These are phyloP conservation scores for Coregonus ussuriensis DNA, from an alignment of 2,797 vertebrate genomes.

Conservation along the genomic window DNA sequence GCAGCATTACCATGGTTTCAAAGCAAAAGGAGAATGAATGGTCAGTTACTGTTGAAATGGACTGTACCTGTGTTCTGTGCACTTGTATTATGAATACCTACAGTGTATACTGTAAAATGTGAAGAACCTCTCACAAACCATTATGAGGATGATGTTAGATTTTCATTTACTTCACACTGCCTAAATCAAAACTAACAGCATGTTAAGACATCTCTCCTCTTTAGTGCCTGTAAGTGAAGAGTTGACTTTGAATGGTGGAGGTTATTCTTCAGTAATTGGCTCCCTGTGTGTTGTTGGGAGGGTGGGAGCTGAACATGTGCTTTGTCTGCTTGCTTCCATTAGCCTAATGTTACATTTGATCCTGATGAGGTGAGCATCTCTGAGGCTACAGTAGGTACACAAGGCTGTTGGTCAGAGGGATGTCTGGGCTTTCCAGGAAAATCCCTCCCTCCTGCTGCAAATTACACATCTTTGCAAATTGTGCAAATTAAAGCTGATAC, in stretches of 20 bases:
- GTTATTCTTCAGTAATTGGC: conserved; percentile 22
- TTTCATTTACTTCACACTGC: no score
- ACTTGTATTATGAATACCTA: background rate
- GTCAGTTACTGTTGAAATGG: background rate
- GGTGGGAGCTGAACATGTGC: conserved; percentile 24
- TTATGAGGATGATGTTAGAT: no score
- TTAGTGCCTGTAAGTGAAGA: background rate
- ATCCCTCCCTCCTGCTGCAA: background rate
- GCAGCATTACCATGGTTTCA: background rate
- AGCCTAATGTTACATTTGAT: conserved; percentile 35
- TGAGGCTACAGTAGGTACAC: background rate
- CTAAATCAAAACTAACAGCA: background rate
- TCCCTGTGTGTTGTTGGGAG: conserved; percentile 17
- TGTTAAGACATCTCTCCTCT: background rate
- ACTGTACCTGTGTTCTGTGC: background rate
- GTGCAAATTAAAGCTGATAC: background rate
- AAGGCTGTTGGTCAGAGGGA: conserved; percentile 4
- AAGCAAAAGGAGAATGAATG: background rate
- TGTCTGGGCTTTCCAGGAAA: background rate
- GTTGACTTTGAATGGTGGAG: conserved; percentile 3
- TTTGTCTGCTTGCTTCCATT: conserved; percentile 28
- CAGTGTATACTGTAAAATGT: background rate
- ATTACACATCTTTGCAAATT: background rate
- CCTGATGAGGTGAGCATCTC: conserved; percentile 13
- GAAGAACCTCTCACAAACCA: no score